A percentile compares a stretch with the other conserved stretches of the same genome.
phyloP scores from a whole-genome alignment of 2,888 invertebrate species.

The Lissocephala sabroskyi region DNA sequence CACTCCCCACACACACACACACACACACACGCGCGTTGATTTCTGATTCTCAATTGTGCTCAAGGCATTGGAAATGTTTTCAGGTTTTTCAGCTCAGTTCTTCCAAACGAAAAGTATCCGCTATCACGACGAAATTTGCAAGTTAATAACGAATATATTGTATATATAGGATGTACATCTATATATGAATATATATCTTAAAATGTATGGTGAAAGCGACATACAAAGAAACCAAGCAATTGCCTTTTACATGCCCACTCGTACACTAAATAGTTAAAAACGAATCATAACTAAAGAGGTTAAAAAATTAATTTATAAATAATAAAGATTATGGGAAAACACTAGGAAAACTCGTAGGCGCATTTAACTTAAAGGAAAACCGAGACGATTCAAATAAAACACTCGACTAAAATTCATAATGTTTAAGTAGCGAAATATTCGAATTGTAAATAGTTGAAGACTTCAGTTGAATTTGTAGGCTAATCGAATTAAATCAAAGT shows the following conservation, averaged over 20 bases:
- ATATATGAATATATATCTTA: slow-evolving; percentile 8
- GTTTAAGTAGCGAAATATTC: slow-evolving; percentile 57
- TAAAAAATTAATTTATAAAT: slow-evolving; percentile 15
- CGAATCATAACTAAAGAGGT: slow-evolving; percentile 6
- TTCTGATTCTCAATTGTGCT: neutral
- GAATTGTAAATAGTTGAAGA: slow-evolving; percentile 45
- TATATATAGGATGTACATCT: neutral
- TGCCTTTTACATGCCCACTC: slow-evolving; percentile 66
- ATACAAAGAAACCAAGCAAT: slow-evolving; percentile 58
- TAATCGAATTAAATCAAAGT: no score
- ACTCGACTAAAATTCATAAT: slow-evolving; percentile 2
- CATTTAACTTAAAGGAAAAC: slow-evolving; percentile 12
- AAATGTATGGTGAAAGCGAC: no score
- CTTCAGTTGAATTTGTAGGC: slow-evolving; percentile 16
- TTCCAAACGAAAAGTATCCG: slow-evolving; percentile 27
- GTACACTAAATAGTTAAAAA: slow-evolving; percentile 40
- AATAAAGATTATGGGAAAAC: neutral
- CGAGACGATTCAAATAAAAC: neutral
- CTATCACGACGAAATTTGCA: neutral
- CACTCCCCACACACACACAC: no score
- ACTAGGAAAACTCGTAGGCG: neutral
- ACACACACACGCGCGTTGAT: neutral
- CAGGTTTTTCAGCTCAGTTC: slow-evolving; percentile 56
- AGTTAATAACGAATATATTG: neutral
- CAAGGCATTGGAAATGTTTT: slow-evolving; percentile 26